phyloP scores from a whole-genome alignment of 2,797 vertebrate genomes.

The Myotis vivesi region DNA sequence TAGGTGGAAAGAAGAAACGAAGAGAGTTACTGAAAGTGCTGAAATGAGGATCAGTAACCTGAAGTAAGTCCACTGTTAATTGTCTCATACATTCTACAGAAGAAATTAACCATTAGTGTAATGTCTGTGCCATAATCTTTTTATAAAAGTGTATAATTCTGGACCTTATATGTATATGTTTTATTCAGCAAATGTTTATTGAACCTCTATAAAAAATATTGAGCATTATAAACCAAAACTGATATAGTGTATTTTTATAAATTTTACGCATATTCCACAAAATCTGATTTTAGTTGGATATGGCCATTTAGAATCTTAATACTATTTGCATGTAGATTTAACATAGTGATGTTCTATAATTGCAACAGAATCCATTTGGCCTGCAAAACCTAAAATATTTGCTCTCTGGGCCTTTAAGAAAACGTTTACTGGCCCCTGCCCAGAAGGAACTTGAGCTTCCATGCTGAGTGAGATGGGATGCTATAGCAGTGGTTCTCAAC shows the following conservation, averaged over 20 bases:
- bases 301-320: background rate
- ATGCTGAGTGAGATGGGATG: background rate
- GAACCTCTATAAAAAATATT: conserved; percentile 29
- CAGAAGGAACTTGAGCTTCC: background rate
- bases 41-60: conserved; percentile 88
- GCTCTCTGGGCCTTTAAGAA: background rate
- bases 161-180: background rate
- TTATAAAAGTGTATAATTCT: conserved; percentile 5
- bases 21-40: conserved; percentile 87
- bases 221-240: background rate
- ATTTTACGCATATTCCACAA: background rate
- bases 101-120: background rate
- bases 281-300: conserved; percentile 3
- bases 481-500: too few species aligned
- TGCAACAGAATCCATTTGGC: background rate
- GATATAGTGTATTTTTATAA: background rate
- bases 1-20: conserved; percentile 93
- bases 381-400: background rate
- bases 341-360: background rate
- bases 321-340: background rate
- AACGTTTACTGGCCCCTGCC: background rate
- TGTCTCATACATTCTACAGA: conserved; percentile 6
- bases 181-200: conserved; percentile 17
- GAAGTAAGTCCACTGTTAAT: conserved; percentile 87
- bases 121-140: background rate